A percentile compares a stretch with the other conserved stretches of the same genome.
These are phyloP conservation scores for Belonocnema kinseyi DNA, from an alignment of 1,140 invertebrate species.

Conservation along the genomic window DNA sequence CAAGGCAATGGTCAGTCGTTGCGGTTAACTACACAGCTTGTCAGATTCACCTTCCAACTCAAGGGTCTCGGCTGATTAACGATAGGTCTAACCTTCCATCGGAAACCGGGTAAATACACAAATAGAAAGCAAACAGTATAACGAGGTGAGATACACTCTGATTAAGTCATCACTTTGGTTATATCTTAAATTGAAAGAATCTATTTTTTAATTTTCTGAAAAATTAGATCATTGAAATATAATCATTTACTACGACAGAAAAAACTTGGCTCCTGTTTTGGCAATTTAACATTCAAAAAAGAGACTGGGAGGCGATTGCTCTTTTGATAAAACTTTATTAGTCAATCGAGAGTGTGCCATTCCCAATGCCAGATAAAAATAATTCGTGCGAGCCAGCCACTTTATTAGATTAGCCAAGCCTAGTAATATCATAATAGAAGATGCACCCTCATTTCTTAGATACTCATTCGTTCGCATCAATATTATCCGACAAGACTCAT, in stretches of 20 bases:
- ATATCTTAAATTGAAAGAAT: neutral
- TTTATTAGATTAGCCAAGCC: constrained; percentile 69
- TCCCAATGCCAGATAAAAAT: constrained; percentile 60
- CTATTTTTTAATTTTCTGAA: too few species aligned
- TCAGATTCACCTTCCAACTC: constrained; percentile 66
- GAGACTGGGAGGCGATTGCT: neutral
- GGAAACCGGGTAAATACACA: constrained; percentile 52
- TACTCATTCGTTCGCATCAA: constrained; percentile 60
- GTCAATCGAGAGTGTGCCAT: constrained; percentile 64
- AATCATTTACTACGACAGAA: too few species aligned
- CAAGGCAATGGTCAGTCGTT: constrained; percentile 51
- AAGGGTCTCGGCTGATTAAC: constrained; percentile 73
- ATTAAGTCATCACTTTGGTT: constrained; percentile 15
- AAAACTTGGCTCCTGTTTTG: neutral
- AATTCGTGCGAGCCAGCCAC: constrained; percentile 64
- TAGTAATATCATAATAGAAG: constrained; percentile 58
- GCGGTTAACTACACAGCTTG: constrained; percentile 73
- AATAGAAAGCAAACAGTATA: constrained; percentile 40
- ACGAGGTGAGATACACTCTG: constrained; percentile 12
- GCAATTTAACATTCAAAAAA: neutral
- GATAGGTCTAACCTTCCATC: constrained; percentile 70
- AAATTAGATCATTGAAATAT: too few species aligned
- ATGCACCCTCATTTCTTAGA: constrained; percentile 62
- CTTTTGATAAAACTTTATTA: constrained; percentile 56
- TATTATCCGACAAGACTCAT: constrained; percentile 56